These are phyloP conservation scores for Chionoecetes opilio DNA, from an alignment of 1,140 invertebrate species.

Conservation along the genomic window DNA sequence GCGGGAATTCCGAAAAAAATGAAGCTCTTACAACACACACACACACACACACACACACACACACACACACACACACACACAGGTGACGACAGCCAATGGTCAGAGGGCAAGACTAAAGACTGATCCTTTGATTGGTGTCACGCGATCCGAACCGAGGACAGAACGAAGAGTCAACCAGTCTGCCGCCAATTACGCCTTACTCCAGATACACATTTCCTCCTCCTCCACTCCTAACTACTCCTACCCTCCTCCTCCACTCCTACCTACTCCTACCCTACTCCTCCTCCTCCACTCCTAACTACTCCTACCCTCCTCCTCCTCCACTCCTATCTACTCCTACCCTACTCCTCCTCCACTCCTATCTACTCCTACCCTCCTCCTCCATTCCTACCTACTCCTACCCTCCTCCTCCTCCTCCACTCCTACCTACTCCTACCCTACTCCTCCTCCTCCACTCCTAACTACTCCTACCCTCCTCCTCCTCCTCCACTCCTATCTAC, in stretches of 20 bases:
- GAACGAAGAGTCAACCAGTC: no score
- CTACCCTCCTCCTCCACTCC: background rate
- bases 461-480: no score
- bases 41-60: background rate
- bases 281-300: background rate
- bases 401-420: background rate
- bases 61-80: background rate
- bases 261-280: no score
- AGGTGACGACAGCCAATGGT: constrained; percentile 54
- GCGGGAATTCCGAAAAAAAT: no score
- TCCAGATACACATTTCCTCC: background rate
- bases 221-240: no score
- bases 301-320: background rate
- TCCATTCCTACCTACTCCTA: no score
- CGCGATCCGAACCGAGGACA: background rate
- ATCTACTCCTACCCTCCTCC: background rate
- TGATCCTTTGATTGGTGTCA: constrained; percentile 53
- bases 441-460: background rate
- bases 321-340: no score
- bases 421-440: no score
- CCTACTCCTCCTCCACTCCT: background rate
- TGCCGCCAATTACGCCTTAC: background rate
- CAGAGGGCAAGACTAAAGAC: constrained; percentile 33
- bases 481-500: background rate
- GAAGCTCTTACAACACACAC: background rate